Evolutionary conservation across 2,888 invertebrate species (phyloP), one percentile per base, ranked within the genome.

Genomic region (Steinernema scapterisci): DNA sequence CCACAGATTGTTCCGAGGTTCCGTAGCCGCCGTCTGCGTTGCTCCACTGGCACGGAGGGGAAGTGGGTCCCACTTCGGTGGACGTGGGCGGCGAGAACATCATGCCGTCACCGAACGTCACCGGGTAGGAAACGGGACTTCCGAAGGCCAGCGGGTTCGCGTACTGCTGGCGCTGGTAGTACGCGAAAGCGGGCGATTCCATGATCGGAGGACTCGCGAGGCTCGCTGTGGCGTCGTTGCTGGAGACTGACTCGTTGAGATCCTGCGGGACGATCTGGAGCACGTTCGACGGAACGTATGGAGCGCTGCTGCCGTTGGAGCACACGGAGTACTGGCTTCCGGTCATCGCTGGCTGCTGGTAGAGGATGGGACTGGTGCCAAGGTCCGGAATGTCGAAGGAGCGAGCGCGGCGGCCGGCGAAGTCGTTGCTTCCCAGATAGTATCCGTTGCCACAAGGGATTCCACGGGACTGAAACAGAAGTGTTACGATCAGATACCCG

Each of bases 81-180:
- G 31, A 13, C 11, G 38, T 16, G 6, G 63, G 63, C 5, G 63
- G 63, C 38, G 63, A 63, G 38, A 63, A 63, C 63, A 63, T 63
- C 63, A 63, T 63, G 13, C 63, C 63, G 16, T 63, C 63, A 16
- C 27, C 31, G 27, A 63, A 63, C 21, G 63, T 31, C 63, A 63
- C 31, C 27, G 63, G 63, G n/a, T 63, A 63, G 31, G 63, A 11
- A 5, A 27, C 27, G 1, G 63, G 31, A 13, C 63, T 63, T 27
- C 63, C 63, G 19, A 31, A 63, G 63, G 63, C 63, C 27, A 63
- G 11, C 16, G 27, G 27, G 63, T 31, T 63, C 16, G 9, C 19
- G 63, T 63, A 63, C 63, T 63, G 63, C 19, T 63, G 63, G 31
- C 63, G 63, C 31, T 63, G 63, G 63, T 63, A 63, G 16, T 27